phyloP scores from a whole-genome alignment of 37 sponge, comb jelly and placozoan genomes.

The Amphimedon queenslandica region DNA sequence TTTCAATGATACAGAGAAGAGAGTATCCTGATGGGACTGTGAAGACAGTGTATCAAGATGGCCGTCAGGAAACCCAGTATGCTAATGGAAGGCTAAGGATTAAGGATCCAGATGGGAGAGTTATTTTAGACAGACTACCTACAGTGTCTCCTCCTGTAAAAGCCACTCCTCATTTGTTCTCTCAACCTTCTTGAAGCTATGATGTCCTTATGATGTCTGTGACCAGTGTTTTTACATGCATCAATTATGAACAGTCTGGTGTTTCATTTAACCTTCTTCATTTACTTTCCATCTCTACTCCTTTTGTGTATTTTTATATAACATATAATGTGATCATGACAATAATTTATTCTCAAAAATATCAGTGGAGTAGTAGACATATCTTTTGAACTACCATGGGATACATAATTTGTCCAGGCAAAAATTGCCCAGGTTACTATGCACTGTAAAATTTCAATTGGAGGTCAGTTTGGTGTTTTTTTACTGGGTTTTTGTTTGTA shows the following conservation, averaged over 20 bases:
- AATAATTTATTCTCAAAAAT: neutral
- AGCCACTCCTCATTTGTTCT: no score
- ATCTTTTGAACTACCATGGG: no score
- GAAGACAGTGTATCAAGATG: conserved; percentile 93
- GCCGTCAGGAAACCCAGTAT: conserved; percentile 91
- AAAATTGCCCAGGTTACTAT: no score
- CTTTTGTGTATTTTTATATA: neutral
- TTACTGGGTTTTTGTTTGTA: no score
- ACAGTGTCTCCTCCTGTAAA: no score
- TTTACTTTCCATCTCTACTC: neutral
- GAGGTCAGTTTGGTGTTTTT: no score
- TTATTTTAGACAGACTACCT: conserved; percentile 53
- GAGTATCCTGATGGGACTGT: conserved; percentile 95
- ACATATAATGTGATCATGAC: neutral
- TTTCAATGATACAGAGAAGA: conserved; percentile 57
- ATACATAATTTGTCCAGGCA: no score
- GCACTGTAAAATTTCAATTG: no score
- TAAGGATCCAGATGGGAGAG: conserved; percentile 79
- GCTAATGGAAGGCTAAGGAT: conserved; percentile 84
- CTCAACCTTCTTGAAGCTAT: no score
- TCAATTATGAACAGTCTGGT: neutral
- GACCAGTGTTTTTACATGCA: no score
- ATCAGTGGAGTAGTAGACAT: no score
- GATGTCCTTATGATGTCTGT: no score
- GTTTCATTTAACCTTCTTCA: neutral